Base-by-base conservation (phyloP, 2,888 invertebrate genomes). In the Aspidiotus rigidus region DNA sequence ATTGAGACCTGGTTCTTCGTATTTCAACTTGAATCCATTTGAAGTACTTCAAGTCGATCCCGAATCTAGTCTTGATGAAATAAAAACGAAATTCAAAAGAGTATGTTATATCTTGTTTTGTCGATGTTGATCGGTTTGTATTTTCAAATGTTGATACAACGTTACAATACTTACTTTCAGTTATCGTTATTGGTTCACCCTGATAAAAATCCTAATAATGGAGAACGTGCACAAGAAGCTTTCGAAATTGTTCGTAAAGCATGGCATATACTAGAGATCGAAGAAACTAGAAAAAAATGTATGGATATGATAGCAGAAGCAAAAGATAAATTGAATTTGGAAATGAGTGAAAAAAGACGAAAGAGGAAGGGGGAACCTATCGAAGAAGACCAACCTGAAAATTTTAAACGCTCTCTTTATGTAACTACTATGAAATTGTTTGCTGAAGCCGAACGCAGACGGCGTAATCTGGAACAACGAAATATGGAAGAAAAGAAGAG, bases 171-270 rank as follows among this genome's bases (percentile, higher is more conserved):
- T 74, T 60, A 9, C 73, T 74, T 76, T 64, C 77, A 86, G 81
- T 84, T 98, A 76, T 98, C 99, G 16, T 93, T 99, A 78, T 83
- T 99, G 76, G 96, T 99, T 49, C 99, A 99, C 86, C 99, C 99
- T 28, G 99, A 99, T 79, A 99, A 99, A 81, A 99, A 99, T 81
- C 89, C 89, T 81, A 93, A 98, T 80, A 94, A 99, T 78, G 81
- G 86, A 41, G 98, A 98, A 70, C 83, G 95, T 77, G 94, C 99
- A 2, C 95, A 99, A 78, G 86, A 88, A 77, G 90, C 91, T 59
- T 93, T 93, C 78, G 93, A 93, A 80, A 90, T 95, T 76, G 86
- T 98, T 62, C 95, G 95, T 78, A 88, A 91, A 77, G 90, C 97
- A 0, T 98, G 93, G 88, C 95, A 95, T 81, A 92, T 89, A 2